Conservation (phyloP, 2,113 vertebrate genomes). For the Lathamus discolor region DNA sequence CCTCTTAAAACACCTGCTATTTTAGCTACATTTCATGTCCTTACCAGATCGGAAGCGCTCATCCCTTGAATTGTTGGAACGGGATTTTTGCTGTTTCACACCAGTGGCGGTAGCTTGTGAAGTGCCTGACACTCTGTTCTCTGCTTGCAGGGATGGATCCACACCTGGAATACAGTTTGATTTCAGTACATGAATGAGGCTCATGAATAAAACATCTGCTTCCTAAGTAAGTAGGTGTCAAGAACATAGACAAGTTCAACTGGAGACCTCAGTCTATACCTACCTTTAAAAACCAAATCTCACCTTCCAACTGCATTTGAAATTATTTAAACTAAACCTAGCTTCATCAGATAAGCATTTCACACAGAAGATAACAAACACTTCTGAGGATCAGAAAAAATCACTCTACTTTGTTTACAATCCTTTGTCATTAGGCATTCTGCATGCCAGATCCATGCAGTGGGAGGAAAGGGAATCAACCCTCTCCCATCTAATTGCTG, state of each 20-base stretch:
- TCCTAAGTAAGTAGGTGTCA: background rate
- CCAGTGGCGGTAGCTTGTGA: conserved; percentile 69
- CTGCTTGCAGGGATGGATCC: conserved; percentile 88
- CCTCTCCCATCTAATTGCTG: background rate
- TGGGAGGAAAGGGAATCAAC: background rate
- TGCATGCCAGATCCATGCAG: background rate
- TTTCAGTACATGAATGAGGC: background rate
- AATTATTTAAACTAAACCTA: background rate
- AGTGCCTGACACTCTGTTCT: conserved; percentile 80
- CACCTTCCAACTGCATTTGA: background rate
- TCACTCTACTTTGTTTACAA: background rate
- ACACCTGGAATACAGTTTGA: conserved; percentile 79
- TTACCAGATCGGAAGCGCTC: conserved; percentile 96
- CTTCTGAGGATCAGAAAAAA: background rate
- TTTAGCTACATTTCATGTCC: background rate
- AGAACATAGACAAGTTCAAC: background rate
- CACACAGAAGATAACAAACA: background rate
- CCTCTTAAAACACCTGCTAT: background rate
- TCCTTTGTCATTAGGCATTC: background rate
- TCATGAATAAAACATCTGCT: background rate
- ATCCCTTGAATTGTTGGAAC: conserved; percentile 85
- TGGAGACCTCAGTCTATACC: background rate
- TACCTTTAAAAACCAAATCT: background rate
- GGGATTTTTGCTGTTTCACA: conserved; percentile 83
- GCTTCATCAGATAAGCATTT: background rate